These are phyloP conservation scores for Steinernema hermaphroditum DNA, from an alignment of 2,888 invertebrate species.

Conservation along the genomic window DNA sequence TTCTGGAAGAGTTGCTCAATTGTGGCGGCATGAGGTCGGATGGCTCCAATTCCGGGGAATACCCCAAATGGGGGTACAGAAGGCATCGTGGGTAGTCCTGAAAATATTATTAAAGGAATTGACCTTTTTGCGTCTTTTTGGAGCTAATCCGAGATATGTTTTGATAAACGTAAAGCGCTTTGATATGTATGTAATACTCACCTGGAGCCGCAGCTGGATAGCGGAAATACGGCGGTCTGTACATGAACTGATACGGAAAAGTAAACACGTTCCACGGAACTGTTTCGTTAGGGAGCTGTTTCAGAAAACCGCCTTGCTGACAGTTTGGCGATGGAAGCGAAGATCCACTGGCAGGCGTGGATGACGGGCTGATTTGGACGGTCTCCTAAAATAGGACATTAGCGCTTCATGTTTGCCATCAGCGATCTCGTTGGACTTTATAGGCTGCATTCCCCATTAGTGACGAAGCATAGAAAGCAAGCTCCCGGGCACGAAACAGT, in stretches of 20 bases:
- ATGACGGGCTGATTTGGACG: neutral
- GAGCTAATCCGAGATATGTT: too few species aligned
- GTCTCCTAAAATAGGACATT: neutral
- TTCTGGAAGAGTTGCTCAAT: slow-evolving; percentile 15
- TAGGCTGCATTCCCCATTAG: too few species aligned
- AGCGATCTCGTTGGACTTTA: too few species aligned
- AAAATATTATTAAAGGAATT: neutral
- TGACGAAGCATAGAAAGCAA: too few species aligned
- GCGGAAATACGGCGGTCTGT: slow-evolving; percentile 12
- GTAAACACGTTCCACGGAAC: slow-evolving; percentile 2
- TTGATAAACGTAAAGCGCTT: too few species aligned
- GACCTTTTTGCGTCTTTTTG: too few species aligned
- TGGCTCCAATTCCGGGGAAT: neutral
- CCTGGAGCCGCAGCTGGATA: slow-evolving; percentile 16
- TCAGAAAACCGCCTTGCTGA: neutral
- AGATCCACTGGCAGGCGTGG: slow-evolving; percentile 13
- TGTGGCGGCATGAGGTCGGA: neutral
- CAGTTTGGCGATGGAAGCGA: neutral
- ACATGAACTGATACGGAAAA: slow-evolving; percentile 21
- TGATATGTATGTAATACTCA: too few species aligned
- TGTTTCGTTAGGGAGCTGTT: neutral
- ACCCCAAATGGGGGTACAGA: slow-evolving; percentile 7
- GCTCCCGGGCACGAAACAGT: too few species aligned
- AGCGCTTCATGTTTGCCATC: too few species aligned
- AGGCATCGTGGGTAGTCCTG: neutral